Conservation (phyloP, 2,113 vertebrate species). For the Silurus meridionalis region DNA sequence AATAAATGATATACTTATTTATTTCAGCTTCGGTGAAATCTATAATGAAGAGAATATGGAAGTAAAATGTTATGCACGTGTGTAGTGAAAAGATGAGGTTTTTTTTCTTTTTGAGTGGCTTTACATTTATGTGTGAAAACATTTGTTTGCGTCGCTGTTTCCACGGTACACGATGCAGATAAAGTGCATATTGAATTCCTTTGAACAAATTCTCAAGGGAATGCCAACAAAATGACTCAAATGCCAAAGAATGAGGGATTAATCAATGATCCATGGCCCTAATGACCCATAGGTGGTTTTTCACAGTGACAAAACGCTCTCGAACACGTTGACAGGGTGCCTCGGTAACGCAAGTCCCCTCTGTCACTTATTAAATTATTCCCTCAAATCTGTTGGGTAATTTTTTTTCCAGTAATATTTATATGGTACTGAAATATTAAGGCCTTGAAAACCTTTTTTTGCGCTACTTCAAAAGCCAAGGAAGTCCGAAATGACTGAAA, state of each 20-base stretch:
- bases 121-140: background rate
- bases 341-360: slow-evolving; percentile 20
- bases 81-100: background rate
- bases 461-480: slow-evolving; percentile 47
- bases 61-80: background rate
- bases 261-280: slow-evolving; percentile 56
- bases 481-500: slow-evolving; percentile 44
- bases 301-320: slow-evolving; percentile 52
- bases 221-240: slow-evolving; percentile 32
- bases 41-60: background rate
- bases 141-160: background rate
- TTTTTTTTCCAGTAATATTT: slow-evolving; percentile 52
- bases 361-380: slow-evolving; percentile 57
- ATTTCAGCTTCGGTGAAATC: background rate
- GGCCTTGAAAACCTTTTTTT: slow-evolving; percentile 59
- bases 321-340: slow-evolving; percentile 47
- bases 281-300: slow-evolving; percentile 44
- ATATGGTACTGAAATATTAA: slow-evolving; percentile 52
- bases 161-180: slow-evolving; percentile 7
- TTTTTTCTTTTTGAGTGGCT: background rate
- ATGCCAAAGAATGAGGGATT: slow-evolving; percentile 47
- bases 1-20: background rate
- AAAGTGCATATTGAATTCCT: slow-evolving; percentile 28
- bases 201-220: slow-evolving; percentile 38
- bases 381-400: slow-evolving; percentile 55